A percentile compares a stretch with the other conserved stretches of the same genome.
phyloP scores from a whole-genome alignment of 2,888 invertebrate species.

The Tachina grossa region DNA sequence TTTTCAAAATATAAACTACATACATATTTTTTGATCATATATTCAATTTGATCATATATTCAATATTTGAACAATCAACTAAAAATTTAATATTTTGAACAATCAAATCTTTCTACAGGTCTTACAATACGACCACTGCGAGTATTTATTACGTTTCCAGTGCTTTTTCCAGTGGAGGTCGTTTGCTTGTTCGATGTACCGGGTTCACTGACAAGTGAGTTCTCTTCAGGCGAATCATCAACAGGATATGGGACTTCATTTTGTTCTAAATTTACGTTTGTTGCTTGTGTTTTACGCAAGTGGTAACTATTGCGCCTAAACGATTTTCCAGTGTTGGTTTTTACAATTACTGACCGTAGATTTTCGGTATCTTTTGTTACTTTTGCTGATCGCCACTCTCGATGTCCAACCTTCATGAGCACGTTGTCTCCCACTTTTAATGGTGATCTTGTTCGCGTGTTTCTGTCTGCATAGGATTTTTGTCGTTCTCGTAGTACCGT shows the following conservation, averaged over 20 bases:
- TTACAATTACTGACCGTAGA: background rate
- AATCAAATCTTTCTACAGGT: slow-evolving; percentile 7
- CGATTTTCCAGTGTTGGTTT: background rate
- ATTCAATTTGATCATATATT: background rate
- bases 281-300: slow-evolving; percentile 2
- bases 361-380: slow-evolving; percentile 1
- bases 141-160: background rate
- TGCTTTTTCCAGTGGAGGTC: too few species aligned
- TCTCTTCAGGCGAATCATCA: background rate
- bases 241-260: background rate
- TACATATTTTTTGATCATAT: too few species aligned
- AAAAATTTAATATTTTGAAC: background rate
- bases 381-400: background rate
- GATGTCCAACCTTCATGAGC: slow-evolving; percentile 15
- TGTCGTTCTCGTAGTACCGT: background rate
- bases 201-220: background rate
- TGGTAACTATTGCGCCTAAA: slow-evolving; percentile 3
- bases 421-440: background rate
- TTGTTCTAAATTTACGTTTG: slow-evolving; percentile 1
- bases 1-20: too few species aligned
- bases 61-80: background rate
- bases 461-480: background rate
- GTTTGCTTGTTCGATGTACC: background rate
- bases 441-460: background rate
- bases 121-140: slow-evolving; percentile 5